These are phyloP conservation scores for Chaetodon trifasciatus DNA, from an alignment of 2,797 vertebrate species.

Conservation along the genomic window DNA sequence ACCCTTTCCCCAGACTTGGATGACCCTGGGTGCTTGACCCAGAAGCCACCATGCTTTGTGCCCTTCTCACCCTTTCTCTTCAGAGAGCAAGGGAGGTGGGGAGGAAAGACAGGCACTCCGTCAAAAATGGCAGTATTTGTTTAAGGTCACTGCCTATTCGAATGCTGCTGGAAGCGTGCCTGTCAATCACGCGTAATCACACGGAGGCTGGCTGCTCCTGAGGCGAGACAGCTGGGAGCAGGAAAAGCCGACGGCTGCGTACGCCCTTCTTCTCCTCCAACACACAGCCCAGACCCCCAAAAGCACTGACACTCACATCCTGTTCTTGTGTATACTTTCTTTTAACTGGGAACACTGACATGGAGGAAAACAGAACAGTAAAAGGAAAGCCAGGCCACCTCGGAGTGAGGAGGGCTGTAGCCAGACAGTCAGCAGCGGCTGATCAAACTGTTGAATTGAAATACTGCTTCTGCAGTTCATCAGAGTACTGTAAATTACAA, in stretches of 20 bases:
- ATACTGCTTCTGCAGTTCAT: not conserved
- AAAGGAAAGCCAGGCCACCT: conserved; percentile 15
- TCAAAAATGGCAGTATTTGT: conserved; percentile 80
- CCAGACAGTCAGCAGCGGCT: not conserved
- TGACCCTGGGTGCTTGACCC: conserved; percentile 72
- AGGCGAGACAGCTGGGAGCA: conserved; percentile 68
- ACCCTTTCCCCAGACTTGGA: conserved; percentile 67
- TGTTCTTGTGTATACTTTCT: conserved; percentile 30
- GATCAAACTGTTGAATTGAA: conserved; percentile 36
- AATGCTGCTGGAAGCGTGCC: conserved; percentile 73
- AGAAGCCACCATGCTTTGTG: conserved; percentile 52
- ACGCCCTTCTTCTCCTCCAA: conserved; percentile 48
- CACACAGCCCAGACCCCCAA: conserved; percentile 32
- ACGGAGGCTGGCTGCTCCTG: conserved; percentile 64
- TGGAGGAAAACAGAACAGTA: conserved; percentile 1
- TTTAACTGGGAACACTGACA: conserved; percentile 25
- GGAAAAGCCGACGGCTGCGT: conserved; percentile 52
- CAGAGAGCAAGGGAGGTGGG: conserved; percentile 40
- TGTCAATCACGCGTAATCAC: conserved; percentile 84
- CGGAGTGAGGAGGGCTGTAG: not conserved
- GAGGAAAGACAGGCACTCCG: conserved; percentile 68
- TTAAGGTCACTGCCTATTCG: conserved; percentile 86
- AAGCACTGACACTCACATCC: conserved; percentile 44
- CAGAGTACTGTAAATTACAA: conserved; percentile 27
- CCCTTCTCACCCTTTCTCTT: conserved; percentile 66